phyloP scores from a whole-genome alignment of 2,797 vertebrate species.

The Coreius guichenoti region DNA sequence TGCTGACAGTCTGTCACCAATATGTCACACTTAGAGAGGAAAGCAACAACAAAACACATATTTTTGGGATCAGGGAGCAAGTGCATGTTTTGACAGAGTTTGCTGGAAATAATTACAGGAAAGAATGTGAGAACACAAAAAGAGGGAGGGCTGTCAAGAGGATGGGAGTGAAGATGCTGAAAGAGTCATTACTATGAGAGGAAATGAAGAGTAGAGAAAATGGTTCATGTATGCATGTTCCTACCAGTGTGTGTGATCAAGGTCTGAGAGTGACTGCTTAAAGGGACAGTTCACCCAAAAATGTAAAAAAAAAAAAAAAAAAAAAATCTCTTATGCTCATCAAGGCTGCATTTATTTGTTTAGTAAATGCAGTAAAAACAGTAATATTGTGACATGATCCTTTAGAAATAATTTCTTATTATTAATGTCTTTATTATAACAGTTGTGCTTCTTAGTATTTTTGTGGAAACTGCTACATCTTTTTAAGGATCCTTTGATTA shows the following conservation, averaged over 20 bases:
- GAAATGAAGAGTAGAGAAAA: slow-evolving; percentile 29
- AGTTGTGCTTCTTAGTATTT: not conserved
- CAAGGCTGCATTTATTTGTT: not conserved
- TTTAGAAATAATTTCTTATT: not conserved
- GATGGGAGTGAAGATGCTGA: slow-evolving; percentile 44
- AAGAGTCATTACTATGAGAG: slow-evolving; percentile 26
- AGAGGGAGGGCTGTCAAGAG: slow-evolving; percentile 23
- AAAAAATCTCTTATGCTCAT: not conserved
- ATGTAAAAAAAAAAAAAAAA: not conserved
- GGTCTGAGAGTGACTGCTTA: slow-evolving; percentile 4
- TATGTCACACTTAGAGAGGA: slow-evolving; percentile 39
- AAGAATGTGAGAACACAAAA: slow-evolving; percentile 49
- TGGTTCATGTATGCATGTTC: not conserved
- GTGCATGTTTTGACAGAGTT: slow-evolving; percentile 51
- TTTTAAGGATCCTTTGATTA: not conserved
- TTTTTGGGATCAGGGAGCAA: slow-evolving; percentile 47
- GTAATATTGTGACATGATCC: not conserved
- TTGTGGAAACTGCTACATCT: no score
- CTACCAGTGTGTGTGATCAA: not conserved
- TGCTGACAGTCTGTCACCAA: slow-evolving; percentile 41
- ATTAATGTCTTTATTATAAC: not conserved
- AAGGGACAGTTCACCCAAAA: slow-evolving; percentile 11
- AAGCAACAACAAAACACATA: slow-evolving; percentile 47
- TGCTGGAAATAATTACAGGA: slow-evolving; percentile 46
- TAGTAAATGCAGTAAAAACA: not conserved